Percentiles rank a stretch among this genome's conserved stretches.
These are phyloP conservation scores for Phrynocephalus forsythii DNA, from an alignment of 2,797 vertebrate species.

Conservation along the genomic window DNA sequence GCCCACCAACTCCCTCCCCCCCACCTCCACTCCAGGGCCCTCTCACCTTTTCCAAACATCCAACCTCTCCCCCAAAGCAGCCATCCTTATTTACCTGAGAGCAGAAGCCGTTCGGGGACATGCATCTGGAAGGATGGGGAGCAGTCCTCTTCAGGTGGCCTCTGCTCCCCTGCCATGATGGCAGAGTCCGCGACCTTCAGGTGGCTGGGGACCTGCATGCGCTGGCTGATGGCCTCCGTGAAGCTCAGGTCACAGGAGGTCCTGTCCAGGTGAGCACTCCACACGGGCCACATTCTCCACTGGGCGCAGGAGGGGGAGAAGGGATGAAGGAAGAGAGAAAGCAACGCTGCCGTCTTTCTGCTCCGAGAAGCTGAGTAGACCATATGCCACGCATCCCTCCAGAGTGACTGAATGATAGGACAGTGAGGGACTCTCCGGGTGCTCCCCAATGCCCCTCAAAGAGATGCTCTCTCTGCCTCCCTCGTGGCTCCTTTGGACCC, in stretches of 20 bases:
- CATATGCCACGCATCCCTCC: no score
- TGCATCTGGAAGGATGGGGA: conserved; percentile 77
- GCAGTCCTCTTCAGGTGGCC: conserved; percentile 46
- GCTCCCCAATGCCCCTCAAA: no score
- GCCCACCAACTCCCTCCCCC: background rate
- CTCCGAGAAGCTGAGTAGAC: no score
- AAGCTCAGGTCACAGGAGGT: conserved; percentile 67
- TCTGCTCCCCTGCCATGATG: conserved; percentile 9
- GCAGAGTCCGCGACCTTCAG: conserved; percentile 69
- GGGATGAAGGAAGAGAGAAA: no score
- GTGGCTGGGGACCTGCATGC: conserved; percentile 79
- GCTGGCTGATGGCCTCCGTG: conserved; percentile 78
- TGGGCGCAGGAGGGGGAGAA: no score
- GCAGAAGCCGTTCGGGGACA: conserved; percentile 80
- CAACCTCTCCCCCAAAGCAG: background rate
- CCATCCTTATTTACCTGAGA: conserved; percentile 71
- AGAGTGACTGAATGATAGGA: background rate
- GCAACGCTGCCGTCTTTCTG: background rate
- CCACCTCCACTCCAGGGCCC: background rate
- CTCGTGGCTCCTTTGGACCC: no score
- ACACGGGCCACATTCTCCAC: conserved; percentile 45
- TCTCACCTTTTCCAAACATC: background rate
- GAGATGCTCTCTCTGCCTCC: background rate
- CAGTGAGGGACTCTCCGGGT: no score
- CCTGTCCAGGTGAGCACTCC: conserved; percentile 32